Evolutionary conservation across 2,888 invertebrate genomes (phyloP).

Genomic region (Dolichomitus sp.): DNA sequence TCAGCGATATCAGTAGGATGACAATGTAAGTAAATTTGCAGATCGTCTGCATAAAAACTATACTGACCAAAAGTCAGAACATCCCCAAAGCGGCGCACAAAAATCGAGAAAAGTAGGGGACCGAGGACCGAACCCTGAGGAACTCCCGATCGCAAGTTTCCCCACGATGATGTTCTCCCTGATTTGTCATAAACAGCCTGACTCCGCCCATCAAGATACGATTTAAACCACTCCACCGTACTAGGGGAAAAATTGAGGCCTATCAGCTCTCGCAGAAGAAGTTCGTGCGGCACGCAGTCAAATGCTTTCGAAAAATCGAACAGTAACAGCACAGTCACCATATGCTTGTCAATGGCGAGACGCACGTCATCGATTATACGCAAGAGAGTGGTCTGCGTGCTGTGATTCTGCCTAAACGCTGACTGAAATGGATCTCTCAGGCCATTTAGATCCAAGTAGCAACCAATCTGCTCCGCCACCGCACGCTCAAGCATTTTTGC

Average conservation of each 20-base stretch:
- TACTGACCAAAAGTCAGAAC: slow-evolving; percentile 1
- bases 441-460: neutral
- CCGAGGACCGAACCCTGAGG: slow-evolving; percentile 49
- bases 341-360: neutral
- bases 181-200: neutral
- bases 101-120: too few species aligned
- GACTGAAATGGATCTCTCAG: neutral
- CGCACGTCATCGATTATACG: too few species aligned
- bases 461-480: neutral
- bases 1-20: neutral
- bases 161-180: neutral
- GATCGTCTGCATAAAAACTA: slow-evolving; percentile 42
- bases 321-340: neutral
- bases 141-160: slow-evolving; percentile 3
- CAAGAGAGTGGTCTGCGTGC: too few species aligned
- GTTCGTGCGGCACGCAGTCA: too few species aligned
- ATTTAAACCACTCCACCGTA: slow-evolving; percentile 8
- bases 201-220: neutral
- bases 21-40: too few species aligned
- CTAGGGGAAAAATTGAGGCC: too few species aligned
- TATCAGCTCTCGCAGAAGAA: too few species aligned
- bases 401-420: too few species aligned
- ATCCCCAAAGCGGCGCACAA: too few species aligned
- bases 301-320: neutral
- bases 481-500: slow-evolving; percentile 1